Conservation (phyloP, 1,140 invertebrate species). For the Neodiprion lecontei region DNA sequence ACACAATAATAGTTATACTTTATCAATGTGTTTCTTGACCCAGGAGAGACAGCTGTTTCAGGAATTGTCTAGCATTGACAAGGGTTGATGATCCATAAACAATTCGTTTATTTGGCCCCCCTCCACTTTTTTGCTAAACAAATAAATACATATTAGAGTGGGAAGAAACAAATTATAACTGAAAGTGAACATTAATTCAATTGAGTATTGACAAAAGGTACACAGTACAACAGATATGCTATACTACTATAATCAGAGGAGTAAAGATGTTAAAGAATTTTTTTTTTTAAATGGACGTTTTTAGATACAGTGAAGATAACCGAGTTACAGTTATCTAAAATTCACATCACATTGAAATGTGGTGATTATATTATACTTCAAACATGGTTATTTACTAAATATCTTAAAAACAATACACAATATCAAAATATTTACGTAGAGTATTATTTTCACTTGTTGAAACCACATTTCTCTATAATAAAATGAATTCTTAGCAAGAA, state of each 20-base stretch:
- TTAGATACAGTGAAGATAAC: no score
- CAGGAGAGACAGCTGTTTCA: slow-evolving; percentile 84
- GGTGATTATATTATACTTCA: no score
- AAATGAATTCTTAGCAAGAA: neutral
- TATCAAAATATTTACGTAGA: slow-evolving; percentile 25
- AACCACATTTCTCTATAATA: slow-evolving; percentile 1
- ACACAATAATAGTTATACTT: neutral
- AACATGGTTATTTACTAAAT: no score
- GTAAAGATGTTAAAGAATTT: neutral
- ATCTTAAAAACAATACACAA: neutral
- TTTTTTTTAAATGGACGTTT: no score
- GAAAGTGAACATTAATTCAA: slow-evolving; percentile 14
- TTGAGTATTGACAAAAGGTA: slow-evolving; percentile 5
- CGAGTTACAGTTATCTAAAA: no score
- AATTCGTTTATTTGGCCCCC: slow-evolving; percentile 78
- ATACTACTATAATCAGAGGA: slow-evolving; percentile 10
- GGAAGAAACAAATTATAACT: slow-evolving; percentile 11
- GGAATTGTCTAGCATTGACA: slow-evolving; percentile 90
- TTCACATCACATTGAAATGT: no score
- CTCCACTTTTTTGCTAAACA: slow-evolving; percentile 74
- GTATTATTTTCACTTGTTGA: slow-evolving; percentile 21
- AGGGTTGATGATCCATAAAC: slow-evolving; percentile 95
- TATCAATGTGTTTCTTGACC: slow-evolving; percentile 74
- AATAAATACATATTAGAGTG: slow-evolving; percentile 23
- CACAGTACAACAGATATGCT: neutral